Conservation (phyloP, 1,140 invertebrate species). For the Drosophila murphyi region DNA sequence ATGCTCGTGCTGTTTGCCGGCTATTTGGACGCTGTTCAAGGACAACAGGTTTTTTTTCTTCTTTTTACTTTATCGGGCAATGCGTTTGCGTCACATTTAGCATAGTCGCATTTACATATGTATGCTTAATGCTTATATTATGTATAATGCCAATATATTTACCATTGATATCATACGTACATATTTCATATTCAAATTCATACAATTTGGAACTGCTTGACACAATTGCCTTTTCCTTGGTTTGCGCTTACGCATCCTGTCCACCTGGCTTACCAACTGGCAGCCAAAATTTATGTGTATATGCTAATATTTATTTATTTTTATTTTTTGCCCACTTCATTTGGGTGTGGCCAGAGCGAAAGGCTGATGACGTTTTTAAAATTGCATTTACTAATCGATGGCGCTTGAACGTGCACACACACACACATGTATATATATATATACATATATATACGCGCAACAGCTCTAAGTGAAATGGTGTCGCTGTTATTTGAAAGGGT, state of each 20-base stretch:
- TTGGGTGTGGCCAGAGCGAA: conserved; percentile 7
- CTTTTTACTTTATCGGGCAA: conserved; percentile 21
- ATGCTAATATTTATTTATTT: background rate
- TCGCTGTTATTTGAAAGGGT: conserved; percentile 38
- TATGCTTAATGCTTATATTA: conserved; percentile 27
- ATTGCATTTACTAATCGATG: conserved; percentile 19
- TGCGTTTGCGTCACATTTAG: conserved; percentile 46
- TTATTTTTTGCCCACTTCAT: too few relatives aligned
- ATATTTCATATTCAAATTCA: background rate
- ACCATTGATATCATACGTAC: background rate
- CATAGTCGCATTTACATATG: conserved; percentile 31
- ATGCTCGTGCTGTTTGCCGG: conserved; percentile 44
- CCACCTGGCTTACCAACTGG: conserved; percentile 14
- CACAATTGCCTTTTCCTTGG: conserved; percentile 6
- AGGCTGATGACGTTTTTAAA: conserved; percentile 31
- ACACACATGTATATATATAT: background rate
- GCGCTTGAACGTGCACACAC: background rate
- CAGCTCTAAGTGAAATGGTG: conserved; percentile 5
- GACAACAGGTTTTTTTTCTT: conserved; percentile 33
- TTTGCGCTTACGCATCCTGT: conserved; percentile 14
- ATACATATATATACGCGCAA: background rate
- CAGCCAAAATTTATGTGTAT: conserved; percentile 3
- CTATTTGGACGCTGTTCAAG: conserved; percentile 29
- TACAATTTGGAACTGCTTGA: background rate
- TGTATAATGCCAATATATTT: conserved; percentile 5